Percentiles rank a stretch among this genome's conserved stretches.
Evolutionary conservation across 1,140 invertebrate genomes (phyloP).

Genomic region (Drosophila takahashii): DNA sequence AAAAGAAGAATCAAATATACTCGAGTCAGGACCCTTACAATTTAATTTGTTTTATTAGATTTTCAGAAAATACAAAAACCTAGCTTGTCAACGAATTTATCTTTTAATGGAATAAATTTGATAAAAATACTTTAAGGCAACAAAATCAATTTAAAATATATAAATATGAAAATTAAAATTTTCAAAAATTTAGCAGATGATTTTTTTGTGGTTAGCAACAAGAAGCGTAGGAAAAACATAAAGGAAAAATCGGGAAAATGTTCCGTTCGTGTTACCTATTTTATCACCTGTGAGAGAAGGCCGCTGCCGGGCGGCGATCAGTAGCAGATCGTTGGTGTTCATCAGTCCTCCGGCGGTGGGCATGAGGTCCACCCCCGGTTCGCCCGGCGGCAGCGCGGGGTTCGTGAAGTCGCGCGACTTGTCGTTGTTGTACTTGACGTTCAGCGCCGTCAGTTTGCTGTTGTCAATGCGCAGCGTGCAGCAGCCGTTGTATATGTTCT

Average conservation of each 20-base stretch:
- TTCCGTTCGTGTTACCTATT: conserved; percentile 84
- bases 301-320: conserved; percentile 88
- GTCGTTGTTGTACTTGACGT: conserved; percentile 99
- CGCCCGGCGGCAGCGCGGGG: conserved; percentile 97
- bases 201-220: conserved; percentile 16
- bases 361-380: conserved; percentile 89
- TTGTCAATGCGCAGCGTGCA: conserved; percentile 99
- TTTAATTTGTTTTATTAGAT: not conserved
- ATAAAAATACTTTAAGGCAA: not conserved
- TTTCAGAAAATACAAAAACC: not conserved
- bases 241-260: conserved; percentile 72
- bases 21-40: not conserved
- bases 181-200: not conserved
- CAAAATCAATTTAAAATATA: not conserved
- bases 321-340: conserved; percentile 87
- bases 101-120: not conserved
- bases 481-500: conserved; percentile 99
- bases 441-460: conserved; percentile 98
- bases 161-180: not conserved
- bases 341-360: conserved; percentile 87
- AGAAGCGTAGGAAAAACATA: conserved; percentile 50
- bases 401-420: conserved; percentile 99
- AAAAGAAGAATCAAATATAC: not conserved
- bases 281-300: conserved; percentile 86
- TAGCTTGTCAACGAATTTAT: not conserved